Evolutionary conservation across 2,888 invertebrate species (phyloP), one percentile per base, ranked within the genome.

Genomic region (Apodemia mormo): DNA sequence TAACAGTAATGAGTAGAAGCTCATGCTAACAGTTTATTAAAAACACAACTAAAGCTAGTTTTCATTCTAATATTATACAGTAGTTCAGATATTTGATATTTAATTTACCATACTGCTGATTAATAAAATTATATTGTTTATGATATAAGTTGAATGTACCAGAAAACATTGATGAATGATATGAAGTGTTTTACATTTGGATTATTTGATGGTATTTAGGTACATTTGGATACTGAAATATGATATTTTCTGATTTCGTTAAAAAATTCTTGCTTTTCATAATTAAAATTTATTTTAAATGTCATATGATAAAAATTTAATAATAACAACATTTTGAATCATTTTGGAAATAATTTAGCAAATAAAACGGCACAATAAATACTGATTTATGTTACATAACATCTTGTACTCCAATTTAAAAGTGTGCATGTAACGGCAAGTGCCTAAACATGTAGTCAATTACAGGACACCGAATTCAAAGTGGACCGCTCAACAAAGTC

Each of bases 391-490:
- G n/a, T 52, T 49, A 52, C 14, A 52, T 52, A 3, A 52, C 49
- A 52, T 52, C 10, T 52, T 52, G 61, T 33, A 33, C 61, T 61
- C 61, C 33, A 14, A 65, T 54, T 30, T 29, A 65, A 85, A 84
- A 77, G 82, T 82, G 87, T 85, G 89, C 91, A 88, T 88, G 89
- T 93, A 90, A 90, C 84, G 83, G 90, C 90, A 74, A 90, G 85
- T 81, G 91, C 90, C 91, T 89, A 92, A 92, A 92, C 84, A 78
- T 90, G 85, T 91, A 93, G 91, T 94, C 94, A 94, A 92, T 95
- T 94, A 81, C 95, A 96, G 96, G 96, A 96, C 91, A 92, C 95
- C 92, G 95, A 95, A 92, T 95, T 95, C 94, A 94, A 95, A 92
- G 94, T 89, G 92, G 94, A 94, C 92, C 92, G 90, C 88, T 92